Conservation (phyloP, 2,797 vertebrate species). For the Sebastolobus altivelis region DNA sequence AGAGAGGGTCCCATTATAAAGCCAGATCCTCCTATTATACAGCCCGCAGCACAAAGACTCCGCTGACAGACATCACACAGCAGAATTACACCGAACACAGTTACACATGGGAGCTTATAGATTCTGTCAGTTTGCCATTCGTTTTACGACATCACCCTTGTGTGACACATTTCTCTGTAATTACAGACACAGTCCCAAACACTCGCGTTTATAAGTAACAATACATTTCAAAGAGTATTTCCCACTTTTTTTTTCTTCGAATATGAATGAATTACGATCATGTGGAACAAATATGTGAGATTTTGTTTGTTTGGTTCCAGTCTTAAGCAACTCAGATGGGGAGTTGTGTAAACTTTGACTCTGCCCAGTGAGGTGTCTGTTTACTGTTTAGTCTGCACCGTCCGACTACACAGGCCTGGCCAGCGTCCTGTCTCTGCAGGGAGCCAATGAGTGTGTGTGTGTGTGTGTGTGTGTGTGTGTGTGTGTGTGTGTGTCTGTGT, state of each 20-base stretch:
- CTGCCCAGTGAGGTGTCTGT: constrained; percentile 63
- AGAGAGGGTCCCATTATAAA: constrained; percentile 72
- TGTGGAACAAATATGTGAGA: constrained; percentile 24
- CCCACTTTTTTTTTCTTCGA: background rate
- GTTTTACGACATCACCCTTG: background rate
- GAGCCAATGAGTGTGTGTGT: constrained; percentile 35
- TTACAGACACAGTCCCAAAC: constrained; percentile 29
- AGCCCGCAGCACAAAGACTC: constrained; percentile 63
- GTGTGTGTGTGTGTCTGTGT: constrained; percentile 31
- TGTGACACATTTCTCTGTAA: constrained; percentile 48
- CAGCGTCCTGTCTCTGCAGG: constrained; percentile 50
- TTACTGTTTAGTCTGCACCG: constrained; percentile 79
- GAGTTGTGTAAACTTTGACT: constrained; percentile 57
- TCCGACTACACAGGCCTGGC: constrained; percentile 57
- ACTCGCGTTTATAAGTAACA: constrained; percentile 35
- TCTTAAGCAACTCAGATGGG: constrained; percentile 6
- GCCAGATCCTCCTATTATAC: constrained; percentile 70
- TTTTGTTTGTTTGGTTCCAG: constrained; percentile 44
- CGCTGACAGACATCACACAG: constrained; percentile 62
- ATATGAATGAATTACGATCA: constrained; percentile 19
- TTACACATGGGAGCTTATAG: constrained; percentile 32
- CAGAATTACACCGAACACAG: constrained; percentile 44
- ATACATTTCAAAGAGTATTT: constrained; percentile 30
- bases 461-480: constrained; percentile 25
- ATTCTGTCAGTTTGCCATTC: constrained; percentile 27